phyloP scores from a whole-genome alignment of 2,797 vertebrate species.

The Tympanoctomys barrerae region DNA sequence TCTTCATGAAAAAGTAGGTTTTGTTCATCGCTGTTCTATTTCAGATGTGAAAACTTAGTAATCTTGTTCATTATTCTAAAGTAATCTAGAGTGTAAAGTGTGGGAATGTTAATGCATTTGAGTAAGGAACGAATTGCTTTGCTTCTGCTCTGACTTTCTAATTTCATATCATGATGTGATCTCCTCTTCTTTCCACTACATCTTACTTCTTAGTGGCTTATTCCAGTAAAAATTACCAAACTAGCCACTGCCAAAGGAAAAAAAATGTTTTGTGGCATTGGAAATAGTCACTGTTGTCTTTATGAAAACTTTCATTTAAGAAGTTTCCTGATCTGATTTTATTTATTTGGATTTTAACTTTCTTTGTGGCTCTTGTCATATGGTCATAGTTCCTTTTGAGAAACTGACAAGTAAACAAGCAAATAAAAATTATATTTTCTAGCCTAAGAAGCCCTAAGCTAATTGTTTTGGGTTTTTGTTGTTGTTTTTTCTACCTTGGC shows the following conservation, averaged over 20 bases:
- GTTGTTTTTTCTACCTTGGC: neutral
- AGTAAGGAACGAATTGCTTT: slow-evolving; percentile 63
- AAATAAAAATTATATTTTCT: neutral
- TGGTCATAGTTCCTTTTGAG: neutral
- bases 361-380: slow-evolving; percentile 7
- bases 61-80: slow-evolving; percentile 75
- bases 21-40: slow-evolving; percentile 45
- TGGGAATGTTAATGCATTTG: slow-evolving; percentile 63
- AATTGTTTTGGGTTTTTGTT: neutral
- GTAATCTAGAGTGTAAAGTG: slow-evolving; percentile 43
- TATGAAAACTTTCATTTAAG: neutral
- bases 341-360: slow-evolving; percentile 63
- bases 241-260: neutral
- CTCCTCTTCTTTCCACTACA: neutral
- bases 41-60: slow-evolving; percentile 72
- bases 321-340: slow-evolving; percentile 47
- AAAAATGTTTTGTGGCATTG: slow-evolving; percentile 40
- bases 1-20: slow-evolving; percentile 76
- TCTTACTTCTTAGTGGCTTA: slow-evolving; percentile 37
- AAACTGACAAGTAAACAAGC: neutral
- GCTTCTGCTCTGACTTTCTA: slow-evolving; percentile 70
- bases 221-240: slow-evolving; percentile 64
- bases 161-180: slow-evolving; percentile 71
- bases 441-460: neutral
- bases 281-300: slow-evolving; percentile 59